phyloP scores from a whole-genome alignment of 2,888 invertebrate genomes.

The Periphyllus acericola region DNA sequence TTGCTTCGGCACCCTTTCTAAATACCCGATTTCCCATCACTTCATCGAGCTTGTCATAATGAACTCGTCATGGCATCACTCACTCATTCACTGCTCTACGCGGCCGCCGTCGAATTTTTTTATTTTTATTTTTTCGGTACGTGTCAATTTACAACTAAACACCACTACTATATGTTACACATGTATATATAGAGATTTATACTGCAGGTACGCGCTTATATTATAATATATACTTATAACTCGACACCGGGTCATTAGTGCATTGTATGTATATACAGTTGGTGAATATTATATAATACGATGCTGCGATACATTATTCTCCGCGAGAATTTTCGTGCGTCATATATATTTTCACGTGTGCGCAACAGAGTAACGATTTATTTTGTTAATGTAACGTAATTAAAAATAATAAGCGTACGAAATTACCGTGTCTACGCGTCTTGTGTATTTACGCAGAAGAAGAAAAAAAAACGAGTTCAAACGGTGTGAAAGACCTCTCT shows the following conservation, averaged over 20 bases:
- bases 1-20: constrained; percentile 49
- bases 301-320: not conserved
- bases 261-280: not conserved
- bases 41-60: constrained; percentile 61
- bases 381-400: not conserved
- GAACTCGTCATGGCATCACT: constrained; percentile 60
- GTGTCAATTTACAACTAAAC: constrained; percentile 53
- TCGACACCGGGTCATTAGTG: constrained; percentile 46
- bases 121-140: constrained; percentile 33
- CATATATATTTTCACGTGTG: not conserved
- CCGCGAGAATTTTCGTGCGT: not conserved
- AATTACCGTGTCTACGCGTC: constrained; percentile 31
- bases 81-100: not conserved
- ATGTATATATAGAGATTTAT: not conserved
- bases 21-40: constrained; percentile 59
- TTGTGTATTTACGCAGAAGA: not conserved
- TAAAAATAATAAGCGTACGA: constrained; percentile 3
- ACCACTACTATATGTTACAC: not conserved
- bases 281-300: not conserved
- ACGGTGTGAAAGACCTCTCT: constrained; percentile 53
- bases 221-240: not conserved
- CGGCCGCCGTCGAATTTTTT: not conserved
- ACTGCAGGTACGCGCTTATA: not conserved
- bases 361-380: not conserved
- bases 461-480: constrained; percentile 26